These are phyloP conservation scores for Papilio polyxenes DNA, from an alignment of 1,140 invertebrate genomes.

Conservation along the genomic window DNA sequence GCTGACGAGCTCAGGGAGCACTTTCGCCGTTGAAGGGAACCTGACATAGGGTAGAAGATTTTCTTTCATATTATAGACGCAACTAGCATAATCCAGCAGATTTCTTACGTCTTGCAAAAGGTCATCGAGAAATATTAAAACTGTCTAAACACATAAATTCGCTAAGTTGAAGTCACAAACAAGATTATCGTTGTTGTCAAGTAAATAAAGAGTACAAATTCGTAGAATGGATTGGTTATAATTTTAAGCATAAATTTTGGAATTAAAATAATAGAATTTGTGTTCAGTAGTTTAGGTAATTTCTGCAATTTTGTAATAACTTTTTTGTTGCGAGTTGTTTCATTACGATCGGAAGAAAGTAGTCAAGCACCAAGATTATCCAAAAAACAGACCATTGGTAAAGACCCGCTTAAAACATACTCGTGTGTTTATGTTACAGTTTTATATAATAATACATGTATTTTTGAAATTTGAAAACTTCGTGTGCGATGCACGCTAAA, in stretches of 20 bases:
- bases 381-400: not conserved
- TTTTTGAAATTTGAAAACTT: not conserved
- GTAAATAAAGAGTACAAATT: too few species aligned
- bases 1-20: slow-evolving; percentile 52
- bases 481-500: too few species aligned
- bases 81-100: not conserved
- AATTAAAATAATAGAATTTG: not conserved
- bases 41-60: slow-evolving; percentile 29
- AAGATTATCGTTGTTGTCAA: too few species aligned
- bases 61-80: not conserved
- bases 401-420: not conserved
- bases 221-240: too few species aligned
- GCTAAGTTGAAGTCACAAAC: not conserved
- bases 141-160: not conserved
- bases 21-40: slow-evolving; percentile 54
- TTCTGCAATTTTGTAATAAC: not conserved
- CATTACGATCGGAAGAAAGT: slow-evolving; percentile 2
- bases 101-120: not conserved
- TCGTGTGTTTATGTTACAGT: not conserved
- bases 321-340: slow-evolving; percentile 9
- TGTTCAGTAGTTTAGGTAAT: not conserved
- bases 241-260: too few species aligned
- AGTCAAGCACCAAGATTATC: not conserved
- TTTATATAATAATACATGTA: not conserved
- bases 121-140: not conserved